These are phyloP conservation scores for Catostomus latipinnis DNA, from an alignment of 2,797 vertebrate genomes.

Conservation along the genomic window DNA sequence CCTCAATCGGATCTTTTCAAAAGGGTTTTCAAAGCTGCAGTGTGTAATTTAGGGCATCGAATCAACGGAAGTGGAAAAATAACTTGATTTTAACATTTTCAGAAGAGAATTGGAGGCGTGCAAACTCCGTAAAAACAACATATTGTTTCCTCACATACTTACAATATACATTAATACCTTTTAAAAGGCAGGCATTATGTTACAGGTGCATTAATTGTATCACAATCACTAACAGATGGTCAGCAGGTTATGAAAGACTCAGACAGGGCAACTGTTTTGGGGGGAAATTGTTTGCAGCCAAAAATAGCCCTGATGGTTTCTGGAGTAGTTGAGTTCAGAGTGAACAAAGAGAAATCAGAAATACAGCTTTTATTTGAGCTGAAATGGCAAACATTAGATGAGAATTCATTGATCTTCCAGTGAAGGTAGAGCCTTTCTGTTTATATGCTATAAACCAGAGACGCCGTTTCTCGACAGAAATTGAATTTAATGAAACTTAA, in stretches of 20 bases:
- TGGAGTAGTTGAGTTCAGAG: slow-evolving; percentile 45
- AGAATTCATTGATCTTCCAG: slow-evolving; percentile 66
- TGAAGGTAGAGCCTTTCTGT: slow-evolving; percentile 23
- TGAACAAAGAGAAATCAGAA: slow-evolving; percentile 50
- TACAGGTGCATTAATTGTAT: too few relatives aligned
- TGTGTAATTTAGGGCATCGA: too few relatives aligned
- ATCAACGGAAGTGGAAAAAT: too few relatives aligned
- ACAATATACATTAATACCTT: too few relatives aligned
- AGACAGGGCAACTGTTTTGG: background rate
- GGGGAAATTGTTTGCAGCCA: background rate
- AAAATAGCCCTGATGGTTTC: slow-evolving; percentile 3
- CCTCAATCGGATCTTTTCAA: too few relatives aligned
- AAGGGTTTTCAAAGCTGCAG: too few relatives aligned
- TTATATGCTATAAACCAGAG: slow-evolving; percentile 1
- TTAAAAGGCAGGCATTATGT: too few relatives aligned
- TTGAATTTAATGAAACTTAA: slow-evolving; percentile 11
- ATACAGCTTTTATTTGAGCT: slow-evolving; percentile 53
- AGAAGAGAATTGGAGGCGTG: too few relatives aligned
- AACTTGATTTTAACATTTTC: too few relatives aligned
- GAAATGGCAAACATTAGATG: slow-evolving; percentile 49
- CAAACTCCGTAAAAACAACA: too few relatives aligned
- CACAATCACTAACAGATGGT: background rate
- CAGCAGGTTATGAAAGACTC: background rate
- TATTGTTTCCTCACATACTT: too few relatives aligned
- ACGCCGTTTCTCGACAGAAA: slow-evolving; percentile 17